Conservation (phyloP, 1,140 invertebrate species). For the Danaus plexippus region DNA sequence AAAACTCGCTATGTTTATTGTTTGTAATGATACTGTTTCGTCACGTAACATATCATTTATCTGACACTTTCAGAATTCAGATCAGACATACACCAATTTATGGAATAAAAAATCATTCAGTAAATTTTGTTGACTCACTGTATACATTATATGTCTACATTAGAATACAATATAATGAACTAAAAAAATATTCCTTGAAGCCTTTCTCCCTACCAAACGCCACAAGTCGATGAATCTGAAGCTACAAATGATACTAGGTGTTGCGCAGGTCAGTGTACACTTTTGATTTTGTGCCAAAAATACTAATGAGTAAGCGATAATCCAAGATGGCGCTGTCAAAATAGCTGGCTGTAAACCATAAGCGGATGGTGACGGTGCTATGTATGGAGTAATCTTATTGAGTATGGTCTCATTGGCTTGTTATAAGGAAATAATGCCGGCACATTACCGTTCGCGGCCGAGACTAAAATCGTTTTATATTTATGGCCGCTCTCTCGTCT, state of each 20-base stretch:
- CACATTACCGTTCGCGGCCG: constrained; percentile 30
- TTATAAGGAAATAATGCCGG: constrained; percentile 50
- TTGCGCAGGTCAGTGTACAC: constrained; percentile 38
- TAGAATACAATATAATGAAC: too few relatives aligned
- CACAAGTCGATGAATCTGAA: too few relatives aligned
- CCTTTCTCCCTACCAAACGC: too few relatives aligned
- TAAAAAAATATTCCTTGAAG: too few relatives aligned
- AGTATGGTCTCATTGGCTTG: constrained; percentile 44
- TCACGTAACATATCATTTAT: too few relatives aligned
- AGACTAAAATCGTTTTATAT: constrained; percentile 47
- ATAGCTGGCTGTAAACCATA: constrained; percentile 30
- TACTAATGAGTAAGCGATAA: constrained; percentile 38
- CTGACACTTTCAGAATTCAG: too few relatives aligned
- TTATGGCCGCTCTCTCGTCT: constrained; percentile 31
- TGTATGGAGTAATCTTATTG: constrained; percentile 31
- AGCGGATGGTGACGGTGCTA: constrained; percentile 34
- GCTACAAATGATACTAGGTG: constrained; percentile 6
- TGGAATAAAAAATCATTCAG: too few relatives aligned
- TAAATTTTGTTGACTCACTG: too few relatives aligned
- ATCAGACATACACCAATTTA: too few relatives aligned
- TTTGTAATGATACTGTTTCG: too few relatives aligned
- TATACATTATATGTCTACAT: too few relatives aligned
- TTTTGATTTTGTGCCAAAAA: constrained; percentile 42
- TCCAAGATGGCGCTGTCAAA: constrained; percentile 38
- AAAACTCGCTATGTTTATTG: too few relatives aligned